phyloP scores from a whole-genome alignment of 2,888 invertebrate genomes.

The Physocephala rufipes region DNA sequence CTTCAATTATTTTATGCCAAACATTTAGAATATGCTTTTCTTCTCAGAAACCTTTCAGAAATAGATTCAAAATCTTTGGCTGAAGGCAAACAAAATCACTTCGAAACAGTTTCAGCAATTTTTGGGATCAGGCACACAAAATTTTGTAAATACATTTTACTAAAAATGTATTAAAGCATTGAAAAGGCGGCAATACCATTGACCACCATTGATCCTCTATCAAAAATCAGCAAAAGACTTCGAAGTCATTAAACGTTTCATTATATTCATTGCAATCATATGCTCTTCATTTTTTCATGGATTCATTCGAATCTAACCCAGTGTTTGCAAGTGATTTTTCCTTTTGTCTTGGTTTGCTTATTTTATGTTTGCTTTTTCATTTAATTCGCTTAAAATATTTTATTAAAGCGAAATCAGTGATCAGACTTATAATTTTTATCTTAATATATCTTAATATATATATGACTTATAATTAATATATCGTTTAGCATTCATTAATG shows the following conservation, averaged over 20 bases:
- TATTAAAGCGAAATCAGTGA: neutral
- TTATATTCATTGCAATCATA: too few species aligned
- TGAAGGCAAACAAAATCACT: constrained; percentile 50
- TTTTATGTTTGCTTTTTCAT: neutral
- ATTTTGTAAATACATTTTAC: too few species aligned
- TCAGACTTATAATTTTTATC: constrained; percentile 1
- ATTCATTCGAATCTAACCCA: neutral
- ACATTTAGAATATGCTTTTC: neutral
- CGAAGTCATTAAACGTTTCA: too few species aligned
- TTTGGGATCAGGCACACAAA: too few species aligned
- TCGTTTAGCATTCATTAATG: too few species aligned
- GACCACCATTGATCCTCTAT: constrained; percentile 13
- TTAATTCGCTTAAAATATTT: neutral
- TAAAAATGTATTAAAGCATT: constrained; percentile 5
- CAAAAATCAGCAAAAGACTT: constrained; percentile 7
- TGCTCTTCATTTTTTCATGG: too few species aligned
- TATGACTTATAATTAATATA: neutral
- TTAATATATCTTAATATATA: neutral
- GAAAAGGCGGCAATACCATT: too few species aligned
- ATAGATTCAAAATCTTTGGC: constrained; percentile 36
- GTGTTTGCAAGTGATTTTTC: constrained; percentile 38
- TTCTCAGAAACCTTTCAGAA: too few species aligned
- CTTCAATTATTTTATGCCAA: neutral
- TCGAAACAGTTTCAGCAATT: constrained; percentile 40
- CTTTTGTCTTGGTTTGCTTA: neutral